Percentiles rank a stretch among this genome's conserved stretches.
Conservation (phyloP, 1,140 invertebrate genomes). For the Pissodes strobi region DNA sequence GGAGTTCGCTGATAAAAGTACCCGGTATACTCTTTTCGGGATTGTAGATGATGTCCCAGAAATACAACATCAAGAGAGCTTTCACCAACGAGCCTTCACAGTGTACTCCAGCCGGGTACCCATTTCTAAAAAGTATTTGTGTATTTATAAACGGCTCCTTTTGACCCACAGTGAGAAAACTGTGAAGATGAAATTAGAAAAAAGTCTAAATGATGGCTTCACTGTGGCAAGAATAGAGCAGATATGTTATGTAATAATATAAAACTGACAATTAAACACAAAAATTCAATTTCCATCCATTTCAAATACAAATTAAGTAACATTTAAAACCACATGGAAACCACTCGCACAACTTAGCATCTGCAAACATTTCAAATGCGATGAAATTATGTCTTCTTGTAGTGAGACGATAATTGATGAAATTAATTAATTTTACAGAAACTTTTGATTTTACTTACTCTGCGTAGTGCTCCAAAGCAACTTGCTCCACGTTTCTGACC, state of each 20-base stretch:
- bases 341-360: too few relatives aligned
- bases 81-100: conserved; percentile 44
- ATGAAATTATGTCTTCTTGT: too few relatives aligned
- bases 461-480: conserved; percentile 42
- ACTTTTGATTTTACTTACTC: too few relatives aligned
- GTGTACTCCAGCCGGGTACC: conserved; percentile 41
- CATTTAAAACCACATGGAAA: too few relatives aligned
- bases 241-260: too few relatives aligned
- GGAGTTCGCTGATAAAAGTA: conserved; percentile 44
- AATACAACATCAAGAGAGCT: conserved; percentile 43
- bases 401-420: too few relatives aligned
- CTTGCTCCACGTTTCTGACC: conserved; percentile 39
- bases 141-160: not conserved
- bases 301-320: too few relatives aligned
- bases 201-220: too few relatives aligned
- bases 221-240: too few relatives aligned
- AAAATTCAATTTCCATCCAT: too few relatives aligned
- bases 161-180: not conserved
- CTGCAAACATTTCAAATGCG: not conserved
- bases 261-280: too few relatives aligned
- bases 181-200: not conserved
- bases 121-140: conserved; percentile 10
- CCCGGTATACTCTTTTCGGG: conserved; percentile 31
- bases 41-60: conserved; percentile 51
- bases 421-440: too few relatives aligned